Base-by-base conservation (phyloP, 2,113 vertebrate genomes). In the Hirundichthys speculiger region DNA sequence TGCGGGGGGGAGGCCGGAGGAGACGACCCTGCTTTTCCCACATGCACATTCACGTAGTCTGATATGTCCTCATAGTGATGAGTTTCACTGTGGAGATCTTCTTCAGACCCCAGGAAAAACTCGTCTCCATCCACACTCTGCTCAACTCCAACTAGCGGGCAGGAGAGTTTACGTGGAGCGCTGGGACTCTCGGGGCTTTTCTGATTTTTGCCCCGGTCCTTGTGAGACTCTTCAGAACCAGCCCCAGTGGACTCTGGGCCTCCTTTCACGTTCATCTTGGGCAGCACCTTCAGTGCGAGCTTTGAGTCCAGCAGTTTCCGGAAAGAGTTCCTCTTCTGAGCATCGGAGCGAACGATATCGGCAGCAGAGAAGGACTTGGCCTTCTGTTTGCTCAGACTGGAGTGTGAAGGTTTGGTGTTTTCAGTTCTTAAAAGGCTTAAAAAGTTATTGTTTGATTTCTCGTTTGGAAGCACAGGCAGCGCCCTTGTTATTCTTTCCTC, bases 281-380 rank as follows among this genome's bases (percentile, higher is more conserved):
- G 95, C 63, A 96, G 82, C 51, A 93, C 91, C 78, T 91, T 95
- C 76, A 93, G 87, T 0, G 94, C 93, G 16, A 95, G 69, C 57
- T 96, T 98, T 76, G 95, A 73, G 14, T 94, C 94, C 41, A 96
- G 91, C 58, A 95, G 90, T 73, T 93, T 96, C 60, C 90, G 93
- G 46, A 98, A 91, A 59, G 93, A 92, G 3, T 63, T 93, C 75
- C 87, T 95, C 86, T 94, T 97, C 39, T 90, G 91, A 53, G 89
- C 93, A 12, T 94, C 89, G 43, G 93, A 91, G 70, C 80, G 86
- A 20, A 87, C 76, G 49, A 88, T 47, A 75, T 99, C 97, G 30
- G 94, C 83, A 0, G 91, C 84, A 40, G 95, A 94, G n/a, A 99
- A 94, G 0, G 98, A 98, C 78, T 95, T 97, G 38, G 95, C 91